phyloP scores from a whole-genome alignment of 2,888 invertebrate species.

The Agrotis puta region DNA sequence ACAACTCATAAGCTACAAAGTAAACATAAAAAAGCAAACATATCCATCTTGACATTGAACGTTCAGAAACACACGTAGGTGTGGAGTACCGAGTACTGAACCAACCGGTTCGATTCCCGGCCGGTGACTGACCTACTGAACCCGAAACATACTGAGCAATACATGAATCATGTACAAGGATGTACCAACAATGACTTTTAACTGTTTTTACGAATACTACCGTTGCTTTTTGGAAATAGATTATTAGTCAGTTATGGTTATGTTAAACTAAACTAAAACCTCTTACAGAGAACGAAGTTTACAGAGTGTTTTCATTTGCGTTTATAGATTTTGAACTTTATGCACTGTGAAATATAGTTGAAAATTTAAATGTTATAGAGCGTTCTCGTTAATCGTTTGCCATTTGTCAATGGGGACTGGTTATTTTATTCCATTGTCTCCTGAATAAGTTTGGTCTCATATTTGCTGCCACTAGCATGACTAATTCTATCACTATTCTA shows the following conservation, averaged over 20 bases:
- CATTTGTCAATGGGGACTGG: too few relatives aligned
- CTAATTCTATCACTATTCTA: too few relatives aligned
- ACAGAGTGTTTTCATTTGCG: too few relatives aligned
- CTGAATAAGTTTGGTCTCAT: too few relatives aligned
- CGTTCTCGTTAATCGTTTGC: too few relatives aligned
- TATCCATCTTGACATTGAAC: constrained; percentile 59
- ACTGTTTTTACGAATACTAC: constrained; percentile 48
- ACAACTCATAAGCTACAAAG: background rate
- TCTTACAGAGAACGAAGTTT: background rate
- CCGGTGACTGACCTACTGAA: constrained; percentile 72
- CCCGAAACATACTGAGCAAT: constrained; percentile 63
- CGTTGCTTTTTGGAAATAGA: constrained; percentile 40
- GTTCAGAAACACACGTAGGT: constrained; percentile 60
- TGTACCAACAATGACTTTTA: constrained; percentile 57
- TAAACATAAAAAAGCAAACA: constrained; percentile 27
- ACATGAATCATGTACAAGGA: constrained; percentile 66
- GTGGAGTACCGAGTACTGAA: constrained; percentile 54
- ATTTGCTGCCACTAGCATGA: too few relatives aligned
- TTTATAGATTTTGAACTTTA: too few relatives aligned
- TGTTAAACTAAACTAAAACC: constrained; percentile 17
- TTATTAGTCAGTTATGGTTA: constrained; percentile 21
- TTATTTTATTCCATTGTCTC: too few relatives aligned
- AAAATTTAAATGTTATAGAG: too few relatives aligned
- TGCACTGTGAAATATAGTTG: too few relatives aligned
- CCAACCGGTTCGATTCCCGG: constrained; percentile 73